Base-by-base conservation (phyloP, 2,888 invertebrate species). In the Portevinia maculata region DNA sequence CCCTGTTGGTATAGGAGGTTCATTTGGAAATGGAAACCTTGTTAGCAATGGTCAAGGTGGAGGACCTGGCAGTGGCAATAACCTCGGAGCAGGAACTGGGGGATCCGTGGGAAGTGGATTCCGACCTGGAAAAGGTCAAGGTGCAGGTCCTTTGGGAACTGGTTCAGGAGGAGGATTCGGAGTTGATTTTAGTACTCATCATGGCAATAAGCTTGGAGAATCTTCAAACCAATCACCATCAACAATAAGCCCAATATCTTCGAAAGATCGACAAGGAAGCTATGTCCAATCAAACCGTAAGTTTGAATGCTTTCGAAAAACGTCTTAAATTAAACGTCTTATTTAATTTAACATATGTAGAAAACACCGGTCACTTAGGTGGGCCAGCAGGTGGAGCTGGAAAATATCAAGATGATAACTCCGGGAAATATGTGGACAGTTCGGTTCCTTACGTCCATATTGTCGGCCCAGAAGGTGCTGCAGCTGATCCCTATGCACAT, bases 381-480 rank as follows among this genome's bases (percentile, higher is more conserved):
- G n/a, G n/a, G n/a, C n/a, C n/a, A n/a, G n/a, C n/a, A n/a, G n/a
- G n/a, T 24, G 71, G 19, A 13, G 13, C 17, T 15, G 67, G 34
- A 59, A 73, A 48, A 5, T 79, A 55, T 34, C 17, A 13, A 41
- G 57, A 15, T n/a, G 64, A 78, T 32, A 55, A 65, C 24, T 62
- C 60, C 11, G 83, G 83, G 3, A 13, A 57, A 24, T 79, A 84
- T 21, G 62, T 79, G 15, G 70, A 79, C 37, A 53, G n/a, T 37
- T 64, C 65, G 1, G 59, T 37, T 15, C 84, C 83, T 1, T 88
- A 88, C 48, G 37, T 85, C 7, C 89, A 88, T 75, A 78, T 85
- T 39, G 85, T 84, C 37, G 88, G 88, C 13, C 55, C 70, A 9
- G 86, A 88, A 57, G 87, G 87, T 8, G 69, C 85, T 15, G 84